Evolutionary conservation across 1,140 invertebrate species (phyloP), one percentile per base, ranked within the genome.

Genomic region (Euglossa dilemma): DNA sequence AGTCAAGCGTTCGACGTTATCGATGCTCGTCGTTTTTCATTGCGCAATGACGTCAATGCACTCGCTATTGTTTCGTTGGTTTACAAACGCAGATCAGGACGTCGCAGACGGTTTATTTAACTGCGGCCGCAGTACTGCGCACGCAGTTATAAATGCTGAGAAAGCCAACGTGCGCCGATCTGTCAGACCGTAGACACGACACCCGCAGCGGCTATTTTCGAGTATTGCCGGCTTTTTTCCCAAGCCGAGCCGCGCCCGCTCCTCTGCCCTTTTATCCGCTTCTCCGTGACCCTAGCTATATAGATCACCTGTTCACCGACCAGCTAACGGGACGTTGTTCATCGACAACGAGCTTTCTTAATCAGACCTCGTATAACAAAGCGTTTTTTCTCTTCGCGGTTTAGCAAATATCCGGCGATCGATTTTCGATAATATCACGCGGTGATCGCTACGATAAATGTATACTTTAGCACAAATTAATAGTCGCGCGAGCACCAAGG

Each of bases 121-220:
- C 67, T 71, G 71, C 70, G 28, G 74, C 80, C 67, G 57, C 79
- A 76, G 72, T 6, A 36, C 70, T 57, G 25, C 71, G 56, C 79
- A 72, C n/a, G 54, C 52, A 84, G 81, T 83, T 86, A 86, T 86
- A 86, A 86, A 86, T 59, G 84, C 80, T 85, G 80, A 85, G 73
- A 85, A 85, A 85, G 54, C 59, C 18, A 69, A 36, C n/a, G 54
- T 59, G 52, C 20, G 50, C 64, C 57, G 20, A 43, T 50, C 67
- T 76, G 74, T 79, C 52, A 63, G 75, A 23, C 23, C 8, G 28
- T 59, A 76, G 9, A 63, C 14, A 57, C 64, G n/a, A 47, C 72
- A 54, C 80, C 80, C 56, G 59, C 84, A 66, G 57, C n/a, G 47
- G 70, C 73, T 83, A 85, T 85, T 85, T 85, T 72, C 67, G 80